Percentiles rank a stretch among this genome's conserved stretches.
Conservation (phyloP, 2,888 invertebrate species). For the Clitarchus hookeri region DNA sequence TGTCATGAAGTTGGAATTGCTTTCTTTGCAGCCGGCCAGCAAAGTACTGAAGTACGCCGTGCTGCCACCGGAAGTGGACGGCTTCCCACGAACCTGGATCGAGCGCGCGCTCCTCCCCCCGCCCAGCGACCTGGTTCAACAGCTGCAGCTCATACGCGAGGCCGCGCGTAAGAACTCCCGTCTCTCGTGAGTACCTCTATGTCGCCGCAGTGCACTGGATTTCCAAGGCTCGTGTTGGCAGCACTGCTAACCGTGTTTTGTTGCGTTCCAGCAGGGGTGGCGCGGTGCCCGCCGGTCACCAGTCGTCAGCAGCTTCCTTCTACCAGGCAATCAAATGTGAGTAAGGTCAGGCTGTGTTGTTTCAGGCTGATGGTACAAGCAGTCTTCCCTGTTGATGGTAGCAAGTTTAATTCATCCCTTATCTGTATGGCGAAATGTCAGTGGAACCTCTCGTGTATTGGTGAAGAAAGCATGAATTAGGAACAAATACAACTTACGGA, state of each 20-base stretch:
- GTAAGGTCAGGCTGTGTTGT: neutral
- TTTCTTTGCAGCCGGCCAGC: neutral
- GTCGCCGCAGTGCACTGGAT: neutral
- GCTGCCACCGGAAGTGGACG: neutral
- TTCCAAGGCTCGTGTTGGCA: neutral
- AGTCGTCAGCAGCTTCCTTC: neutral
- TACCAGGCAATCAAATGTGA: neutral
- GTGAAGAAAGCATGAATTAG: no score
- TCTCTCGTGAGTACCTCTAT: neutral
- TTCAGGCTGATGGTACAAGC: neutral
- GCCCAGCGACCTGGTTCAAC: neutral
- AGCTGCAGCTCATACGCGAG: neutral
- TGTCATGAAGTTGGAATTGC: no score
- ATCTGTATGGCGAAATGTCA: no score
- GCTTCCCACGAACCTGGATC: neutral
- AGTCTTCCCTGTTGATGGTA: no score
- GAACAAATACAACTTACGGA: no score
- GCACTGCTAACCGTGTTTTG: neutral
- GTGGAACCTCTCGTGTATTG: no score
- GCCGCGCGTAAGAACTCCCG: neutral
- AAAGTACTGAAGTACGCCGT: neutral
- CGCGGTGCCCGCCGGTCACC: neutral
- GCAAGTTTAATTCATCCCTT: no score
- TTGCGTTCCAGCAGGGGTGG: neutral
- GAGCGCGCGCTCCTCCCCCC: neutral